Evolutionary conservation across 2,113 vertebrate species (phyloP), one percentile per base, ranked within the genome.

Genomic region (Notarius lentiginosus): DNA sequence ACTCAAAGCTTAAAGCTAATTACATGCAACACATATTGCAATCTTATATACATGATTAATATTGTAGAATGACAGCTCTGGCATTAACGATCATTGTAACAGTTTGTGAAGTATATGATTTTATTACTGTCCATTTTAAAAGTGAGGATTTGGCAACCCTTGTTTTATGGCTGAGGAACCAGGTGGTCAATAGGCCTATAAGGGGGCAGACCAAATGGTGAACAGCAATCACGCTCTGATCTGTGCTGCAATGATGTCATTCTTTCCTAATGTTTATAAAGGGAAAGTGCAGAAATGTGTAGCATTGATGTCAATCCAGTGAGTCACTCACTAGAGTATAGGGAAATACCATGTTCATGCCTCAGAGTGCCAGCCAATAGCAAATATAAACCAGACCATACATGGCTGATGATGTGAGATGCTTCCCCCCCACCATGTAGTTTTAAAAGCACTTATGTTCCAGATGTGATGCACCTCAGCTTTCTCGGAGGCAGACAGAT

Each of bases 391-490:
- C 24, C 30, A 53, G 60, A 27, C 55, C 47, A 17, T 30, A 58
- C 47, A 72, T 87, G 73, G 81, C 58, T 56, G 82, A 79, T 66
- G 76, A 79, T 58, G 18, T 60, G 53, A 76, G n/a, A 34, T 30
- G 41, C 2, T 34, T 24, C 18, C 76, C 76, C 82, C 58, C 41
- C 34, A 2, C 30, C 15, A 55, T 55, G 51, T 61, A n/a, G 24
- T 84, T 68, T 86, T 58, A 75, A 63, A 24, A 70, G 84, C 87
- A 70, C 66, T 86, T 86, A 41, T 72, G 56, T 79, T 88, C 82
- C 88, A 91, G 88, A 91, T 91, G 87, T 76, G 61, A 87, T 75
- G 58, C 77, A 61, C 84, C 83, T 87, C 68, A 79, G 70, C 11
- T 7, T 47, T 30, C 70, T 77, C 56, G 61, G 55, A 82, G 77